Base-by-base conservation (phyloP, 2,797 vertebrate genomes). In the Manis crassicaudata region DNA sequence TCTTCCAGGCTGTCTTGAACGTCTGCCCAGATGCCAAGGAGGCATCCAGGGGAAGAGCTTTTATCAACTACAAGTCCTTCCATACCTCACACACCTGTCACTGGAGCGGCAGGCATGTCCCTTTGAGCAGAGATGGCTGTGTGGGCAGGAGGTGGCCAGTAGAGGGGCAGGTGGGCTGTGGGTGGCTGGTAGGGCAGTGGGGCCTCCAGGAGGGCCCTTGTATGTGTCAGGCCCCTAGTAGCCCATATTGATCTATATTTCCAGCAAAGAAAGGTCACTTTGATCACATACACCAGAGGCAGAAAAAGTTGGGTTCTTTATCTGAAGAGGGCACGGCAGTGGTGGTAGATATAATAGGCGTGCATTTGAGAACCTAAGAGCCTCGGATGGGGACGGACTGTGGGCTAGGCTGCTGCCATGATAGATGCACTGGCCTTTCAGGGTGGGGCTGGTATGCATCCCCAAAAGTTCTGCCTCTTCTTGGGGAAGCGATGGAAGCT, bases 181-280 rank as follows among this genome's bases (percentile, higher is more conserved):
- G 99, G 98, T 98, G 9, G 99, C 98, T 98, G 98, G 98, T 98
- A 96, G 97, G 98, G 98, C 98, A 97, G 96, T 97, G 7, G 43
- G 11, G 50, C 32, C 52, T 13, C 25, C 1, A 52, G 50, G 62
- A 37, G 98, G 99, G 99, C 98, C 98, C 98, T 98, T 98, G 98
- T 98, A 98, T 98, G 98, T 99, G 99, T 99, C 99, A 99, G 99
- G 98, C 98, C 98, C 98, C 96, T 98, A 98, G 97, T 98, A 98
- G 98, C 95, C 98, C 90, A 98, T 99, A 99, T 99, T 99, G 99
- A 99, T 99, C 99, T 99, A 99, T 98, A 98, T 98, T 98, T 99
- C 98, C 98, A 77, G 98, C 98, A 97, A 98, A 98, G 98, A 99
- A 99, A 99, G 99, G 99, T 99, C 99, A 99, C 99, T 99, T 99